Percentiles rank a stretch among this genome's conserved stretches.
These are phyloP conservation scores for Dicrurus megarhynchus DNA, from an alignment of 2,113 vertebrate species.

Conservation along the genomic window DNA sequence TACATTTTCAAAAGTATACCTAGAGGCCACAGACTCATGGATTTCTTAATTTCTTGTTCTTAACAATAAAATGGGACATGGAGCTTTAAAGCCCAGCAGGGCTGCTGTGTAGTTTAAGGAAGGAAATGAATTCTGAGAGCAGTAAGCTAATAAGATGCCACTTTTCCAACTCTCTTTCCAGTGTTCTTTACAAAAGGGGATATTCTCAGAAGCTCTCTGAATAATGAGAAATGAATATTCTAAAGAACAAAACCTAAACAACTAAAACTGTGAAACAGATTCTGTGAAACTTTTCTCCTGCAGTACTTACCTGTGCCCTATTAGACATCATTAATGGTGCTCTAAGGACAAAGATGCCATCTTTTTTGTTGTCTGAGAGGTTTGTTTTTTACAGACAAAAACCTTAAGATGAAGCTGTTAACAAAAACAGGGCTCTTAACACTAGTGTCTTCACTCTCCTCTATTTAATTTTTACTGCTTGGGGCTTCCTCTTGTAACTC, in stretches of 20 bases:
- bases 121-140: constrained; percentile 23
- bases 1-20: not conserved
- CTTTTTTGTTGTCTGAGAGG: not conserved
- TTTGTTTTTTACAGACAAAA: not conserved
- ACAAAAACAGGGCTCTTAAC: not conserved
- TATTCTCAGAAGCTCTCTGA: not conserved
- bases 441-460: not conserved
- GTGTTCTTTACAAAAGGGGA: not conserved
- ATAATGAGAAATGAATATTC: not conserved
- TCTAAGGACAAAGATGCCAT: not conserved
- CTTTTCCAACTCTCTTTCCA: not conserved
- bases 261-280: not conserved
- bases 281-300: not conserved
- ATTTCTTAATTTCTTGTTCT: constrained; percentile 37
- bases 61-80: constrained; percentile 8
- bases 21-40: not conserved
- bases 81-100: not conserved
- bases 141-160: constrained; percentile 12
- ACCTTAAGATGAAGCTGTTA: not conserved
- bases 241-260: not conserved
- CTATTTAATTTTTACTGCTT: not conserved
- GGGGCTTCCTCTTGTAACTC: not conserved
- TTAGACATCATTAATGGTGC: not conserved
- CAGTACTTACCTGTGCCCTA: not conserved
- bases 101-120: not conserved